Base-by-base conservation (phyloP, 2,797 vertebrate species). In the Clarias fuscus region DNA sequence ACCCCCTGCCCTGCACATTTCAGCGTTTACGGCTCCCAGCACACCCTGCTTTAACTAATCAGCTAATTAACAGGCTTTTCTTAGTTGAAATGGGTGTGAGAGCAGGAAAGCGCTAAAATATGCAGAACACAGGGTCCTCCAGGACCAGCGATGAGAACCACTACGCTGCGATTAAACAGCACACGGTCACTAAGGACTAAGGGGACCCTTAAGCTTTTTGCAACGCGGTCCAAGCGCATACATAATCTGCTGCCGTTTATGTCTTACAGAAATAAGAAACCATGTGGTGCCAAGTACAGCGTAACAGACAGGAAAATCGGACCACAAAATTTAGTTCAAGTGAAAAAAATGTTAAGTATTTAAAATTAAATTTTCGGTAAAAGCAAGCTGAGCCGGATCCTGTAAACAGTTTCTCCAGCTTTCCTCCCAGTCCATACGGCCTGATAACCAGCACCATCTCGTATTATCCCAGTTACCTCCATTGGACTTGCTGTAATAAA, bases 401-500 rank as follows among this genome's bases (percentile, higher is more conserved):
- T 18, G 53, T 58, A 14, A 58, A 7, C 37, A 22, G n/a, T 62
- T 62, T 37, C 22, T 64, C n/a, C 13, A 56, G n/a, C 5, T 2
- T 59, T 76, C 17, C 10, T 17, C n/a, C 77, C 64, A 15, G 62
- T 77, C 62, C 40, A 6, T 62, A 59, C 17, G 6, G 33, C 64
- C 4, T 8, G 73, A 86, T 77, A 56, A 56, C 15, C 14, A 37
- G 43, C 48, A 22, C 37, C 73, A 27, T 56, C 37, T 78, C 71
- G 83, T 78, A 84, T 86, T 71, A 78, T 83, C 86, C 73, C 68
- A 53, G 78, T 83, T 86, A 68, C 65, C 76, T 68, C 76, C 81
- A 79, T 72, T 78, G 73, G 76, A 71, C 83, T 86, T 71, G 59
- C 64, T n/a, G 68, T 86, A 83, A 86, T 78, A 76, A 86, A 86